Conservation (phyloP, 2,797 vertebrate genomes). For the Anolis apletophallus region DNA sequence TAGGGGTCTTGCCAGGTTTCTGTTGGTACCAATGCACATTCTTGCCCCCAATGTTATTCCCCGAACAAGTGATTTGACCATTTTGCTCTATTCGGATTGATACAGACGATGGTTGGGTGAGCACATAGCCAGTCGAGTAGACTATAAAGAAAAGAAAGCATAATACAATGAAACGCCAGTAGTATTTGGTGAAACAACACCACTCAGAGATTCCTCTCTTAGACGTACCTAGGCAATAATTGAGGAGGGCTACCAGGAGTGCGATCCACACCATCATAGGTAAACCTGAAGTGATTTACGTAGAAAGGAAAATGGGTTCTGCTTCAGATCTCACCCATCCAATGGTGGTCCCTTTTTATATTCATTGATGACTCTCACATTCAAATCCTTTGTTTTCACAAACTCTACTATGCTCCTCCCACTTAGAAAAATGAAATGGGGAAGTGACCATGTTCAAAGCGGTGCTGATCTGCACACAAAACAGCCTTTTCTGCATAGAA, state of each 20-base stretch:
- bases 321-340: too few species aligned
- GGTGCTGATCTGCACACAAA: too few species aligned
- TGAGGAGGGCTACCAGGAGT: not conserved
- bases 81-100: not conserved
- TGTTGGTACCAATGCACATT: slow-evolving; percentile 61
- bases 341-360: not conserved
- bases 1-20: slow-evolving; percentile 9
- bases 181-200: fast-evolving
- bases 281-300: not conserved
- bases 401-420: too few species aligned
- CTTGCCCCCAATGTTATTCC: not conserved
- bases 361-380: not conserved
- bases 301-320: not conserved
- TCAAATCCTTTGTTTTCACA: not conserved
- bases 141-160: not conserved
- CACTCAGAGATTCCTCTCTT: not conserved
- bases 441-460: too few species aligned
- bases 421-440: too few species aligned
- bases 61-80: not conserved
- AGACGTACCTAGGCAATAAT: not conserved
- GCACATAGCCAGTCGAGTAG: not conserved
- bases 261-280: not conserved
- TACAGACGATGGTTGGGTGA: not conserved
- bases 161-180: too few species aligned
- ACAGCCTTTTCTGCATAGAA: too few species aligned